Percentiles rank a stretch among this genome's conserved stretches.
These are phyloP conservation scores for Silurus meridionalis DNA, from an alignment of 2,113 vertebrate species.

Conservation along the genomic window DNA sequence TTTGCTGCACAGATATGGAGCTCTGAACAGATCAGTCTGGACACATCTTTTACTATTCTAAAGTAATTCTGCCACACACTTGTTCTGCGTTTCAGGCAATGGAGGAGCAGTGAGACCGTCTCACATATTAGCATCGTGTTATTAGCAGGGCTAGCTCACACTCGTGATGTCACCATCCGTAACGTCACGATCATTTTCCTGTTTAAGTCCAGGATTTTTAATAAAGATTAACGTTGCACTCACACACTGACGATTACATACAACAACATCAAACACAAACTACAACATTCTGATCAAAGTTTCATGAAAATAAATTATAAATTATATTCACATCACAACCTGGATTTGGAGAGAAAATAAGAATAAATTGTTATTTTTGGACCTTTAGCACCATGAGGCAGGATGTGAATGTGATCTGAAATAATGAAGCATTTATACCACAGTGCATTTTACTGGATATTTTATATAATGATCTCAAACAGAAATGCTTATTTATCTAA, in stretches of 20 bases:
- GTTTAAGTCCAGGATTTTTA: neutral
- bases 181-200: neutral
- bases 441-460: neutral
- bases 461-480: neutral
- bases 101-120: neutral
- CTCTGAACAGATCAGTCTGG: conserved; percentile 23
- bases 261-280: neutral
- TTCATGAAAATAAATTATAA: neutral
- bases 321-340: neutral
- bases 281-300: neutral
- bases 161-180: neutral
- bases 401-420: neutral
- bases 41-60: conserved; percentile 27
- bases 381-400: neutral
- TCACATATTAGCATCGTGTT: neutral
- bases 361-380: neutral
- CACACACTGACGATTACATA: neutral
- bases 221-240: neutral
- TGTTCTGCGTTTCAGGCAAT: neutral
- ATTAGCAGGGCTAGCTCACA: neutral
- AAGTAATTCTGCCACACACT: conserved; percentile 18
- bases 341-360: neutral
- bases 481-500: neutral
- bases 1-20: conserved; percentile 25
- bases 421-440: neutral